These are phyloP conservation scores for Tinea semifulvella DNA, from an alignment of 2,888 invertebrate species.

Conservation along the genomic window DNA sequence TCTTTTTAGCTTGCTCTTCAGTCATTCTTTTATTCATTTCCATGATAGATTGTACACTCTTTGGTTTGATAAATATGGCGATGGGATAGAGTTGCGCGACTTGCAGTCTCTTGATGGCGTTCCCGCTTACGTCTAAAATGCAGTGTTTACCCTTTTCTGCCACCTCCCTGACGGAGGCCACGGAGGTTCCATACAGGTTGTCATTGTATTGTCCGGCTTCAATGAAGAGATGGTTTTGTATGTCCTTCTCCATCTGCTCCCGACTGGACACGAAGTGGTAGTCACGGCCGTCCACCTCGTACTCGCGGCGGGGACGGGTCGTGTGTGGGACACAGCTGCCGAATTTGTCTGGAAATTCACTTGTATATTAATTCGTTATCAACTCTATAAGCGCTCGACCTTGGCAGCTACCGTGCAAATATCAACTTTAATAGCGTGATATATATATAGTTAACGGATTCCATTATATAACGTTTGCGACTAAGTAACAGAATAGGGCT, in stretches of 20 bases:
- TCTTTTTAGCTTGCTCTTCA: slow-evolving; percentile 98
- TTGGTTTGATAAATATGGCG: slow-evolving; percentile 98
- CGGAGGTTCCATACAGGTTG: slow-evolving; percentile 98
- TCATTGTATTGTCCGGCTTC: slow-evolving; percentile 99
- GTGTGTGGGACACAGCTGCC: slow-evolving; percentile 99
- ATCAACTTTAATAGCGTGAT: too few relatives aligned
- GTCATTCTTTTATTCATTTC: slow-evolving; percentile 99
- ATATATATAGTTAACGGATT: too few relatives aligned
- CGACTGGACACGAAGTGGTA: slow-evolving; percentile 98
- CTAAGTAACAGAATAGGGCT: too few relatives aligned
- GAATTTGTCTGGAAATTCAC: slow-evolving; percentile 98
- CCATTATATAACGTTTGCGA: too few relatives aligned
- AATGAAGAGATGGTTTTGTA: slow-evolving; percentile 98
- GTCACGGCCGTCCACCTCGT: slow-evolving; percentile 97
- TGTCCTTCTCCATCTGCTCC: slow-evolving; percentile 97
- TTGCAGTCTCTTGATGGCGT: slow-evolving; percentile 98
- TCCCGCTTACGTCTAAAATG: slow-evolving; percentile 99
- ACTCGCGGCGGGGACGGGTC: slow-evolving; percentile 93
- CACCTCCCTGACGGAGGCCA: slow-evolving; percentile 95
- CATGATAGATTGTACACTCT: slow-evolving; percentile 97
- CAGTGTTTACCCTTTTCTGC: slow-evolving; percentile 99
- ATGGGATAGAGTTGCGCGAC: slow-evolving; percentile 97
- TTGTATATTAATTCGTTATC: too few relatives aligned
- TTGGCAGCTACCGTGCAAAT: too few relatives aligned
- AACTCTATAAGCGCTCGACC: too few relatives aligned